Conservation (phyloP, 2,888 invertebrate genomes). For the Lithophane socia region DNA sequence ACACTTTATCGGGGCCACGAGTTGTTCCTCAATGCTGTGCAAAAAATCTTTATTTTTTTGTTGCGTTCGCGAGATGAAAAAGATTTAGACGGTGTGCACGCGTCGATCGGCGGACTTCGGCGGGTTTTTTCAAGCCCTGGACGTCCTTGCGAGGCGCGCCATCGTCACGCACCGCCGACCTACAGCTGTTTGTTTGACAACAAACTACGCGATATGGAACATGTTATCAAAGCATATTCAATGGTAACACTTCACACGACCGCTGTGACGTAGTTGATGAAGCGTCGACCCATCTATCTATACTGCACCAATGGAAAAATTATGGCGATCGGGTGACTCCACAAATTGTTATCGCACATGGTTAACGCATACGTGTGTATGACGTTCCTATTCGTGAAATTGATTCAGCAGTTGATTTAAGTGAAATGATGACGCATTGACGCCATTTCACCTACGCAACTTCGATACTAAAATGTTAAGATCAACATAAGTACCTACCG, state of each 20-base stretch:
- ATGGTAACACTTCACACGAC: constrained; percentile 59
- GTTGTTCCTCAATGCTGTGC: constrained; percentile 67
- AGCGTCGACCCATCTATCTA: constrained; percentile 39
- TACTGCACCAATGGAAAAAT: constrained; percentile 59
- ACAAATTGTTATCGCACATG: constrained; percentile 52
- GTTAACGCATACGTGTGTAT: constrained; percentile 56
- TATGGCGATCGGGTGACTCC: constrained; percentile 56
- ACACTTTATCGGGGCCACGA: constrained; percentile 64
- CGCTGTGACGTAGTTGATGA: constrained; percentile 45
- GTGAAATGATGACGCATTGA: constrained; percentile 66
- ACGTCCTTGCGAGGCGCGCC: constrained; percentile 83
- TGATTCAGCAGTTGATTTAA: constrained; percentile 68
- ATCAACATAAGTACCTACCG: constrained; percentile 23
- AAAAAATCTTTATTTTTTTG: constrained; percentile 67
- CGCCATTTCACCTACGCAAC: constrained; percentile 57
- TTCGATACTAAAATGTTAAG: constrained; percentile 15
- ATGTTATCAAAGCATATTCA: constrained; percentile 67
- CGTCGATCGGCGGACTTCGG: constrained; percentile 58
- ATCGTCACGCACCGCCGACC: constrained; percentile 79
- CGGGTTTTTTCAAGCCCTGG: constrained; percentile 74
- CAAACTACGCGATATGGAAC: constrained; percentile 76
- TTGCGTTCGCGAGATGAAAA: constrained; percentile 69
- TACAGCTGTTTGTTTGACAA: constrained; percentile 85
- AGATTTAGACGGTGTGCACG: constrained; percentile 67
- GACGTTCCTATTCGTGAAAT: constrained; percentile 72